A percentile compares a stretch with the other conserved stretches of the same genome.
phyloP scores from a whole-genome alignment of 2,797 vertebrate genomes.

The Silurus lanzhouensis region DNA sequence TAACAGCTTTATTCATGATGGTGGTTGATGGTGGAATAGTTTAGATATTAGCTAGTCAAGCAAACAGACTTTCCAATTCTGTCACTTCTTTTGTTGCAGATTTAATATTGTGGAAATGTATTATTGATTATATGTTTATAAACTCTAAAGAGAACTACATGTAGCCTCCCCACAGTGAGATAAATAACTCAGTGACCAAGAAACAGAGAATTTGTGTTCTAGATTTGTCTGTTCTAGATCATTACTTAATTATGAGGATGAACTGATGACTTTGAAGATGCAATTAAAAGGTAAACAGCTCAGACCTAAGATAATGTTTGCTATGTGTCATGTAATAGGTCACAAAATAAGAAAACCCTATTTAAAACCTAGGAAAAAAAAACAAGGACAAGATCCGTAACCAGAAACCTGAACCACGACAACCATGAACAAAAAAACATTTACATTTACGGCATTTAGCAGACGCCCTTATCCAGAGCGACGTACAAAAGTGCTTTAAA shows the following conservation, averaged over 20 bases:
- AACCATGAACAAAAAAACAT: too few species aligned
- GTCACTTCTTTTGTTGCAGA: background rate
- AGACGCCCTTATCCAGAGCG: too few species aligned
- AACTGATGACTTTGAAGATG: background rate
- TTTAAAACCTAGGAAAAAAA: too few species aligned
- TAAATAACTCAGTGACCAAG: background rate
- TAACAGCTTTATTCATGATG: background rate
- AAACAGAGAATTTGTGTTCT: background rate
- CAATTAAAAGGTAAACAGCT: background rate
- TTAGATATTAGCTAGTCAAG: background rate
- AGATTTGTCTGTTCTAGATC: background rate
- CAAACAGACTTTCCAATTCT: background rate
- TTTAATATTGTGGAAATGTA: background rate
- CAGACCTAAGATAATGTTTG: background rate
- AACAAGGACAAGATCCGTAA: too few species aligned
- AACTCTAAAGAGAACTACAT: background rate
- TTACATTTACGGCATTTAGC: too few species aligned
- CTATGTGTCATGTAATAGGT: background rate
- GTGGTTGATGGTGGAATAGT: background rate
- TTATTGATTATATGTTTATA: background rate
- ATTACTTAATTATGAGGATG: background rate
- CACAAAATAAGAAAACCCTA: too few species aligned
- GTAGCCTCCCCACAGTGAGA: background rate
- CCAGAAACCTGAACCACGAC: too few species aligned
- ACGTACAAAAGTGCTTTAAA: too few species aligned